phyloP scores from a whole-genome alignment of 2,797 vertebrate species.

The Gallinago nigripennis region DNA sequence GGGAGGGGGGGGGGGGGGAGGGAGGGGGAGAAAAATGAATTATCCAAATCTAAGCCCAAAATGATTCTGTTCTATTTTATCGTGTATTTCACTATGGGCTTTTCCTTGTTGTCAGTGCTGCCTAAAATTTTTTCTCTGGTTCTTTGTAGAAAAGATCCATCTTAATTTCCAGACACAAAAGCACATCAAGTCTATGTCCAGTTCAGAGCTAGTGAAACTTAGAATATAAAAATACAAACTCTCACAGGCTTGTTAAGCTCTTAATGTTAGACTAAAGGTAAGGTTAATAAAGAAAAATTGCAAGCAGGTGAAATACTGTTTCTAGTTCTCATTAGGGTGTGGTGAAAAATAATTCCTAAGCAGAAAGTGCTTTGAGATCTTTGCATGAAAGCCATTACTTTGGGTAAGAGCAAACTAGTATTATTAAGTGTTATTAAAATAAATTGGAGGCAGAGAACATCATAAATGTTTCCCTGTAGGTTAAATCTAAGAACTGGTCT shows the following conservation, averaged over 20 bases:
- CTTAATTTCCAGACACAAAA: neutral
- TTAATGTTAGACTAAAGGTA: neutral
- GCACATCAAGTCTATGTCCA: neutral
- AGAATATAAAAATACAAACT: neutral
- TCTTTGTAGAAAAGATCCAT: neutral
- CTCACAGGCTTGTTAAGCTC: neutral
- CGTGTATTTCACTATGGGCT: neutral
- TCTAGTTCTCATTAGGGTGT: slow-evolving; percentile 27
- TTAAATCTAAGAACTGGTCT: slow-evolving; percentile 40
- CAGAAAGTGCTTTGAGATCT: slow-evolving; percentile 49
- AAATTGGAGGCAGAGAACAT: slow-evolving; percentile 64
- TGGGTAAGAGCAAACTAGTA: slow-evolving; percentile 41
- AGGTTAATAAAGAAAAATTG: neutral
- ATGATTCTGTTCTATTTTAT: neutral
- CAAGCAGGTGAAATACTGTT: slow-evolving; percentile 43
- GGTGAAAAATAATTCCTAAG: slow-evolving; percentile 46
- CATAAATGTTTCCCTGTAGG: slow-evolving; percentile 57
- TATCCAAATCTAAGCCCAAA: neutral
- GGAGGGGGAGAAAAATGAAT: neutral
- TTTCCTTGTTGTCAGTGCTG: neutral
- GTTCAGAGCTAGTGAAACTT: neutral
- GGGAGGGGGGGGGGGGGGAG: no score
- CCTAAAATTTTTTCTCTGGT: neutral
- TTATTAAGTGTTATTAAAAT: slow-evolving; percentile 74
- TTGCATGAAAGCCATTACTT: slow-evolving; percentile 51